phyloP scores from a whole-genome alignment of 2,888 invertebrate species.

The Luffia ferchaultella region DNA sequence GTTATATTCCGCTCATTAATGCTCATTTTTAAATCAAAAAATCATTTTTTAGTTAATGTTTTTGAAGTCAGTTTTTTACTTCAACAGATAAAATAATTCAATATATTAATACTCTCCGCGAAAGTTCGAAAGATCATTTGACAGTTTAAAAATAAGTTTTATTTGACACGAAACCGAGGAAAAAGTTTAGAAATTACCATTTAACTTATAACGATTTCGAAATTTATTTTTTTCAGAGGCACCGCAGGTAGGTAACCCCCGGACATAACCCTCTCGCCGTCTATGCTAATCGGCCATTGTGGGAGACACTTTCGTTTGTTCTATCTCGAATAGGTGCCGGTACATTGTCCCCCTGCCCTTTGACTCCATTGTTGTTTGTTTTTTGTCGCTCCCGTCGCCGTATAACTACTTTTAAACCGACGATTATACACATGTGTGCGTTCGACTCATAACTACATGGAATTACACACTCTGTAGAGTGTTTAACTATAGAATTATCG shows the following conservation, averaged over 20 bases:
- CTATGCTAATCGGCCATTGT: conserved; percentile 61
- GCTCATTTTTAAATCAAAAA: too few relatives aligned
- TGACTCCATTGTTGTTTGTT: conserved; percentile 64
- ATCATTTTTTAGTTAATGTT: too few relatives aligned
- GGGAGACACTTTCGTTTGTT: conserved; percentile 52
- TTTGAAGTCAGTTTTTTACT: too few relatives aligned
- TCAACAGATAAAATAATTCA: too few relatives aligned
- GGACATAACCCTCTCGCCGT: conserved; percentile 16
- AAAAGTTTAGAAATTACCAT: neutral
- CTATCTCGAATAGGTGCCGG: conserved; percentile 36
- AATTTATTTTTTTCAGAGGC: neutral
- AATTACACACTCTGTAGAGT: too few relatives aligned
- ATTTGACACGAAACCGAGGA: neutral
- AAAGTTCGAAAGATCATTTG: too few relatives aligned
- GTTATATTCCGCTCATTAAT: too few relatives aligned
- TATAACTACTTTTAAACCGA: too few relatives aligned
- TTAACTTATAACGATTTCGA: neutral
- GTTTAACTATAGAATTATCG: too few relatives aligned
- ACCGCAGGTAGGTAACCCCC: neutral
- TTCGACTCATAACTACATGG: too few relatives aligned
- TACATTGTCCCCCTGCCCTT: conserved; percentile 33
- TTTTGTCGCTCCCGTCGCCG: conserved; percentile 42
- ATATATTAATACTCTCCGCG: too few relatives aligned
- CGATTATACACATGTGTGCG: too few relatives aligned
- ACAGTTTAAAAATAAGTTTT: neutral